Conservation (phyloP, 2,113 vertebrate species). For the Muntiacus muntjak region DNA sequence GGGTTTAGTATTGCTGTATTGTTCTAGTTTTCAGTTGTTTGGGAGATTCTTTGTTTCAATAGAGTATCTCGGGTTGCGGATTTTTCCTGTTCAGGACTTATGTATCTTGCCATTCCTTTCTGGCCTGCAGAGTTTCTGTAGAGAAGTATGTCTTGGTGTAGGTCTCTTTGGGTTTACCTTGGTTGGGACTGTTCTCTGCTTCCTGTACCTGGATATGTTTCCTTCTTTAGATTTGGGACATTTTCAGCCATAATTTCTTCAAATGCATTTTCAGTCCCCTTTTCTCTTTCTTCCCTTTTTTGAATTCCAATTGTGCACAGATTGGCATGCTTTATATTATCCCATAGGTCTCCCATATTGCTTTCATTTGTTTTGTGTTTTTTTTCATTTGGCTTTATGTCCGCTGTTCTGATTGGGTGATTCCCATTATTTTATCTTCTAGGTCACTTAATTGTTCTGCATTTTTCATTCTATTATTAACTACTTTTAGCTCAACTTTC, state of each 20-base stretch:
- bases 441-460: background rate
- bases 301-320: background rate
- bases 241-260: background rate
- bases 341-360: background rate
- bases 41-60: background rate
- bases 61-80: background rate
- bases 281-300: background rate
- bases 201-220: background rate
- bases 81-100: background rate
- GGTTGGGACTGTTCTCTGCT: background rate
- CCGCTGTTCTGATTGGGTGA: background rate
- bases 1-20: background rate
- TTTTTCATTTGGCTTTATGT: background rate
- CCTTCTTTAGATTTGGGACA: background rate
- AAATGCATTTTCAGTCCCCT: background rate
- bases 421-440: background rate
- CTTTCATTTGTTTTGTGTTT: too few species aligned
- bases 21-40: background rate
- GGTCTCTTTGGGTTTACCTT: background rate
- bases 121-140: background rate
- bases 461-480: background rate
- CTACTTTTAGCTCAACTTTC: background rate
- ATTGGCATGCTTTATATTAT: rapidly evolving
- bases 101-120: background rate
- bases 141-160: background rate